Conservation (phyloP, 1,140 invertebrate genomes). For the Psilanteris sp. region DNA sequence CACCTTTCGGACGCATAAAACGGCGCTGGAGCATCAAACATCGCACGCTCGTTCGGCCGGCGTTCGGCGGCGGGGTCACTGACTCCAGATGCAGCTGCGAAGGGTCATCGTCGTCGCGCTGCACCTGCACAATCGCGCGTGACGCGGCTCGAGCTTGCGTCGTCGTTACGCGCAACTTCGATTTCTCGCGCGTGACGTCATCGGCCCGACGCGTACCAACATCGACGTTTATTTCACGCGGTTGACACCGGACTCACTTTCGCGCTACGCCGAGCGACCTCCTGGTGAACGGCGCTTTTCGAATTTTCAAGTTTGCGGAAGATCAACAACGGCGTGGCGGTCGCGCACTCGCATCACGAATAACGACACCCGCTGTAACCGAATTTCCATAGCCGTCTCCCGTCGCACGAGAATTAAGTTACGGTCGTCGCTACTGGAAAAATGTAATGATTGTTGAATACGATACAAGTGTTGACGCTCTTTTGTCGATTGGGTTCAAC, state of each 20-base stretch:
- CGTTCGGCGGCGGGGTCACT: constrained; percentile 70
- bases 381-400: too few relatives aligned
- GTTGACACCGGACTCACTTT: neutral
- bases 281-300: too few relatives aligned
- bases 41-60: constrained; percentile 66
- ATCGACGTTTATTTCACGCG: neutral
- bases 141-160: constrained; percentile 40
- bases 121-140: constrained; percentile 53
- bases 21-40: constrained; percentile 78
- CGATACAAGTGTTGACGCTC: too few relatives aligned
- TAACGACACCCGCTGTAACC: too few relatives aligned
- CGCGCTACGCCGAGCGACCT: too few relatives aligned
- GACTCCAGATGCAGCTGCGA: constrained; percentile 67
- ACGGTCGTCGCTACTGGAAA: too few relatives aligned
- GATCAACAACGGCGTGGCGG: too few relatives aligned
- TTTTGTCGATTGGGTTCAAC: too few relatives aligned
- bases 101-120: constrained; percentile 51
- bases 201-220: constrained; percentile 5
- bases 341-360: too few relatives aligned
- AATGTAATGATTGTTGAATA: too few relatives aligned
- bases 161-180: constrained; percentile 57
- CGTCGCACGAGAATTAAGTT: too few relatives aligned
- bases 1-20: constrained; percentile 73
- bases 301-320: too few relatives aligned
- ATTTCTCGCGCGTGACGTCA: constrained; percentile 50